These are phyloP conservation scores for Patella caerulea DNA, from an alignment of 2,888 invertebrate species.

Conservation along the genomic window DNA sequence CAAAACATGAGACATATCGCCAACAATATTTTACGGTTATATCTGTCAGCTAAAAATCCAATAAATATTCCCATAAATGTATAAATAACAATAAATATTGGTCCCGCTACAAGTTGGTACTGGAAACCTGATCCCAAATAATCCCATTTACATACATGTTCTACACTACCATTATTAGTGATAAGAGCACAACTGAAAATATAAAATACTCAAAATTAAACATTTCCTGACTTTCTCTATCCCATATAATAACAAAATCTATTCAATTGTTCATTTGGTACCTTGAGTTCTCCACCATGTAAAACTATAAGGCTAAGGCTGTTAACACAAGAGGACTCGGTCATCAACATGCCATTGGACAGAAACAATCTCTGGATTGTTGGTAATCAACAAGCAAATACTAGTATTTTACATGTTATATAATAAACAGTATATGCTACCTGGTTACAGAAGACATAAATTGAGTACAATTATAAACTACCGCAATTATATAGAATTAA, in stretches of 20 bases:
- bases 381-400: too few relatives aligned
- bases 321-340: too few relatives aligned
- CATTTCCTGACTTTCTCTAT: too few relatives aligned
- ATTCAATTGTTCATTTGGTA: neutral
- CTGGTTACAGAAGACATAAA: too few relatives aligned
- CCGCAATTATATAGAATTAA: too few relatives aligned
- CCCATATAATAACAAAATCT: neutral
- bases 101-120: constrained; percentile 93
- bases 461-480: too few relatives aligned
- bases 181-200: constrained; percentile 40
- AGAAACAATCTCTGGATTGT: too few relatives aligned
- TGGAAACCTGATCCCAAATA: constrained; percentile 93
- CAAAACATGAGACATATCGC: constrained; percentile 85
- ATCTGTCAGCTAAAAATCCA: constrained; percentile 80
- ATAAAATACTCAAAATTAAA: neutral
- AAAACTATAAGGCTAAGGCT: too few relatives aligned
- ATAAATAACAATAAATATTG: constrained; percentile 92
- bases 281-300: neutral
- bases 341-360: too few relatives aligned
- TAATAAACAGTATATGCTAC: too few relatives aligned
- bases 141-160: constrained; percentile 87
- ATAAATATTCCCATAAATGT: constrained; percentile 89
- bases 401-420: too few relatives aligned
- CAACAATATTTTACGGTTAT: constrained; percentile 74
- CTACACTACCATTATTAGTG: constrained; percentile 74